Percentiles rank a stretch among this genome's conserved stretches.
phyloP scores from a whole-genome alignment of 2,888 invertebrate genomes.

The Pyrochroa serraticornis region DNA sequence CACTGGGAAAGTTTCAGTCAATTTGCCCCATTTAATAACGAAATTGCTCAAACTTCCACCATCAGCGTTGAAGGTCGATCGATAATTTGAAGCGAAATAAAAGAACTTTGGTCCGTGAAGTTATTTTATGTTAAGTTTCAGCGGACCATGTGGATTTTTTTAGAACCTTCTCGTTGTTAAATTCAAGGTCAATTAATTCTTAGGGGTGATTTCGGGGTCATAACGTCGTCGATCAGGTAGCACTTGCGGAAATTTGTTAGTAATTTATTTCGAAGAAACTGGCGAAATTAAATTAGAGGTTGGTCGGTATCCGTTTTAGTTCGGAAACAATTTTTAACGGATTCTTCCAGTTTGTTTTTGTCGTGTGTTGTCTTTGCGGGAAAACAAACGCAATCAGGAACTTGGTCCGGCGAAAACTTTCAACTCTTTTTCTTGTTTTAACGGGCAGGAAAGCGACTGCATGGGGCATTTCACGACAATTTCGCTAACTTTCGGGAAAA shows the following conservation, averaged over 20 bases:
- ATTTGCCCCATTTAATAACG: no score
- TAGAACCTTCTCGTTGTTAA: no score
- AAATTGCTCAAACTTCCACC: no score
- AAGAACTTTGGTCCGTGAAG: no score
- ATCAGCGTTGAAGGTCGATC: no score
- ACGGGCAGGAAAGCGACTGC: slow-evolving; percentile 28
- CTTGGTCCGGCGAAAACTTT: slow-evolving; percentile 34
- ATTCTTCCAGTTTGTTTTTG: slow-evolving; percentile 1
- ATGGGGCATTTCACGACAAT: slow-evolving; percentile 32
- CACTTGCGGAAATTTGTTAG: slow-evolving; percentile 16
- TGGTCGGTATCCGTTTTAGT: slow-evolving; percentile 21
- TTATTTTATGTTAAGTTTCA: no score
- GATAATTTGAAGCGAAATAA: no score
- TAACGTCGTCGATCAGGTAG: not conserved
- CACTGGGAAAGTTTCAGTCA: no score
- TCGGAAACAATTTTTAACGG: slow-evolving; percentile 23
- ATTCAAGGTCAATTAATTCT: no score
- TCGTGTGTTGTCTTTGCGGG: slow-evolving; percentile 32
- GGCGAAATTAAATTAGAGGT: slow-evolving; percentile 24
- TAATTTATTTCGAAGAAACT: slow-evolving; percentile 16
- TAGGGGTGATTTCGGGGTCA: no score
- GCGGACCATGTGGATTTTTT: no score
- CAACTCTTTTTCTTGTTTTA: slow-evolving; percentile 35
- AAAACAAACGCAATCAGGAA: slow-evolving; percentile 41
- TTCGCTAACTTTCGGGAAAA: slow-evolving; percentile 23